phyloP scores from a whole-genome alignment of 2,888 invertebrate species.

The Strigamia maritima region DNA sequence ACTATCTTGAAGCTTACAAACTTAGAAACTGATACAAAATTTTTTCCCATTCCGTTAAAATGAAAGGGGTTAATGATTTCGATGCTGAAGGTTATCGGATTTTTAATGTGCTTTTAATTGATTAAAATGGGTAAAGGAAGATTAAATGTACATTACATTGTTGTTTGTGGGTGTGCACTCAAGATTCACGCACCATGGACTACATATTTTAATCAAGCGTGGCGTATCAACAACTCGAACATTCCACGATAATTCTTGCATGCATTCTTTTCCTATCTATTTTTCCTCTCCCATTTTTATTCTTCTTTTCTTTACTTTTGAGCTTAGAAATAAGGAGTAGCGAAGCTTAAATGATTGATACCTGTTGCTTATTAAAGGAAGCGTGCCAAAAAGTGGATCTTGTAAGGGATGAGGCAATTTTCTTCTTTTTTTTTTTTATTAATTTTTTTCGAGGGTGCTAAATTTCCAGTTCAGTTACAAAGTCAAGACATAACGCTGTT shows the following conservation, averaged over 20 bases:
- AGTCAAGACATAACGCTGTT: slow-evolving; percentile 25
- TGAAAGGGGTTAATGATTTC: slow-evolving; percentile 22
- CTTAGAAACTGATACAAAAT: not conserved
- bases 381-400: not conserved
- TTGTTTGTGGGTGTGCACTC: slow-evolving; percentile 19
- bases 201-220: slow-evolving; percentile 16
- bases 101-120: slow-evolving; percentile 20
- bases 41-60: not conserved
- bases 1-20: not conserved
- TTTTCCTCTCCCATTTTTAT: not conserved
- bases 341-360: not conserved
- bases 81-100: not conserved
- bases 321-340: not conserved
- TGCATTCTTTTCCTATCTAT: not conserved
- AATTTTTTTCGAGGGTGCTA: not conserved
- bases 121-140: not conserved
- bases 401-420: slow-evolving; percentile 16
- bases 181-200: not conserved
- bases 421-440: not conserved
- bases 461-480: not conserved
- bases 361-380: not conserved
- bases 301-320: not conserved
- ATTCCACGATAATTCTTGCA: not conserved
- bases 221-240: not conserved
- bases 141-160: slow-evolving; percentile 1